Conservation (phyloP, 2,797 vertebrate genomes). For the Propithecus perrieri region DNA sequence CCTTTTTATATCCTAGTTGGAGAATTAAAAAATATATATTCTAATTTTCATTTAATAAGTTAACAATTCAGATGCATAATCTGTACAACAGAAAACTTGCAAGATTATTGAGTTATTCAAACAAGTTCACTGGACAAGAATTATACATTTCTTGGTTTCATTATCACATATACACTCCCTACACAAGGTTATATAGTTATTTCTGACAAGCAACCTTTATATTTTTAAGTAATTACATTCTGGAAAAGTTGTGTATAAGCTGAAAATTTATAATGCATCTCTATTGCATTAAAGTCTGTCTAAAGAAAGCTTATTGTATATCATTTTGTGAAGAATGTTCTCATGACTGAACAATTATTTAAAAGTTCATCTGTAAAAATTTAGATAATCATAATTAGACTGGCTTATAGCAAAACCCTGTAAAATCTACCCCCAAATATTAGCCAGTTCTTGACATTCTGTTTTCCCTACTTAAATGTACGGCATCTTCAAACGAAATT, state of each 20-base stretch:
- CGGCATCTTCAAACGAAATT: constrained; percentile 27
- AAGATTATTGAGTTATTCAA: neutral
- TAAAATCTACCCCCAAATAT: neutral
- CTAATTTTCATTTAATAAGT: neutral
- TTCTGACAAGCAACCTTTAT: constrained; percentile 14
- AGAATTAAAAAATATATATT: neutral
- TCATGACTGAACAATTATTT: neutral
- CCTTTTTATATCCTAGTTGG: neutral
- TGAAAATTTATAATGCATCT: neutral
- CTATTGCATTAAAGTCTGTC: neutral
- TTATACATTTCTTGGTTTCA: neutral
- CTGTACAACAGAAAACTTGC: neutral
- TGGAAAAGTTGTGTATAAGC: neutral
- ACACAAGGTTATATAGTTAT: neutral
- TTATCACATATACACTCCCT: neutral
- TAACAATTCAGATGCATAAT: neutral
- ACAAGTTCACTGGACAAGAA: neutral
- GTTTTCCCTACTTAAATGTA: neutral
- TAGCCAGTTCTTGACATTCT: neutral
- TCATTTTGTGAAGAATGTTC: constrained; percentile 14
- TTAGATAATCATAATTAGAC: neutral
- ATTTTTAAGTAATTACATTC: constrained; percentile 32
- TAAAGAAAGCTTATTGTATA: neutral
- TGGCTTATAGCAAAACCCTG: neutral
- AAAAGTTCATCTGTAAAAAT: constrained; percentile 34